phyloP scores from a whole-genome alignment of 1,140 invertebrate genomes.

The Latrodectus geometricus region DNA sequence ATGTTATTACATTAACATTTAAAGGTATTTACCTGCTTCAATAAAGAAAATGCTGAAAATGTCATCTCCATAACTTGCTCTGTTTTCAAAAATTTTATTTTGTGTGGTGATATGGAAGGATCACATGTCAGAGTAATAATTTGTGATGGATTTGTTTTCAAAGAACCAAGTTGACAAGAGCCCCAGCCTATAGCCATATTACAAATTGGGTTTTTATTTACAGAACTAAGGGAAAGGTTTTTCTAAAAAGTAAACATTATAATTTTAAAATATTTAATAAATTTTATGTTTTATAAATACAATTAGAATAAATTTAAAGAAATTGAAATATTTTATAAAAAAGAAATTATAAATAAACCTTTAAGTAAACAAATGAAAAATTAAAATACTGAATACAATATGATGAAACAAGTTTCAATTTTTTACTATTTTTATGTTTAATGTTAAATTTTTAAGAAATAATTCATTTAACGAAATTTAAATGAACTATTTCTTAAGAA shows the following conservation, averaged over 20 bases:
- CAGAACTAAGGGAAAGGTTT: not conserved
- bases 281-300: too few species aligned
- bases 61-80: slow-evolving; percentile 19
- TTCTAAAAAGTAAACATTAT: not conserved
- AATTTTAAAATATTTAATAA: not conserved
- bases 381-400: not conserved
- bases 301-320: too few species aligned
- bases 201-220: slow-evolving; percentile 25
- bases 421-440: too few species aligned
- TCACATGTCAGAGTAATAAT: slow-evolving; percentile 12
- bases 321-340: too few species aligned
- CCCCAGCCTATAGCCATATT: slow-evolving; percentile 37
- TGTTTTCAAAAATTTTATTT: slow-evolving; percentile 20
- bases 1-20: not conserved
- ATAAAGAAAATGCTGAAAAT: slow-evolving; percentile 37
- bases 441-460: too few species aligned
- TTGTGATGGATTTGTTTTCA: slow-evolving; percentile 25
- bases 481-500: too few species aligned
- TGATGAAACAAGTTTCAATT: too few species aligned
- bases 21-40: slow-evolving; percentile 35
- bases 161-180: not conserved
- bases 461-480: too few species aligned
- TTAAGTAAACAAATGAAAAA: not conserved
- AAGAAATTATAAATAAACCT: not conserved
- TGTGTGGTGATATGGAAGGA: slow-evolving; percentile 24